These are phyloP conservation scores for Physocephala rufipes DNA, from an alignment of 2,888 invertebrate species.

Conservation along the genomic window DNA sequence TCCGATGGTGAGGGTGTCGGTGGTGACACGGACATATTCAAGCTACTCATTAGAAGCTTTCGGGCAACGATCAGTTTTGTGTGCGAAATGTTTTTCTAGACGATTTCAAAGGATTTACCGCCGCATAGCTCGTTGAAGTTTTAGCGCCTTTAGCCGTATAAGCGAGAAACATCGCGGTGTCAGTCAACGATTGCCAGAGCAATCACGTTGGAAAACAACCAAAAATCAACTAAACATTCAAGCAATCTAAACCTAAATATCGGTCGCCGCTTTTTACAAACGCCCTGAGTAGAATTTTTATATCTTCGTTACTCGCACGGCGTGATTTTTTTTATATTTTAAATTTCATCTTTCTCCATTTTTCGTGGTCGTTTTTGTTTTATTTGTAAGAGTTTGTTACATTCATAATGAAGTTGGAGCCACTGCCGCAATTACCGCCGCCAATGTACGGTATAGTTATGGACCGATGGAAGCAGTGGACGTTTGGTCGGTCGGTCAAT, in stretches of 20 bases:
- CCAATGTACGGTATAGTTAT: neutral
- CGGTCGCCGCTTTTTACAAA: conserved; percentile 4
- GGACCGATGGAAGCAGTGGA: no score
- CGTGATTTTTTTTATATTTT: conserved; percentile 12
- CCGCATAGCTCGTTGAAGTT: neutral
- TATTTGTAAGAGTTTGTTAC: conserved; percentile 4
- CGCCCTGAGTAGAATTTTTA: conserved; percentile 30
- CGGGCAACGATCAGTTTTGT: conserved; percentile 20
- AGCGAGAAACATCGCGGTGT: neutral
- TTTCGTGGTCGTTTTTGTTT: neutral
- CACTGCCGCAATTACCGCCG: conserved; percentile 7
- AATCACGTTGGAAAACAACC: neutral
- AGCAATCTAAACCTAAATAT: conserved; percentile 3
- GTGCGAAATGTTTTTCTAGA: conserved; percentile 1
- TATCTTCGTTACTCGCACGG: conserved; percentile 17
- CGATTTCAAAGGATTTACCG: neutral
- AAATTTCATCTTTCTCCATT: neutral
- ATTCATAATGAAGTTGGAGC: conserved; percentile 9
- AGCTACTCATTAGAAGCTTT: conserved; percentile 25
- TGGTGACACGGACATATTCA: conserved; percentile 5
- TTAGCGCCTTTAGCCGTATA: no score
- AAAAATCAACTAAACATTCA: conserved; percentile 1
- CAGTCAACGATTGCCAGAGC: neutral
- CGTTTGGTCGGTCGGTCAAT: no score
- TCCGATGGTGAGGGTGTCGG: conserved; percentile 3